Conservation (phyloP, 2,888 invertebrate species). For the Eubasilissa splendida region DNA sequence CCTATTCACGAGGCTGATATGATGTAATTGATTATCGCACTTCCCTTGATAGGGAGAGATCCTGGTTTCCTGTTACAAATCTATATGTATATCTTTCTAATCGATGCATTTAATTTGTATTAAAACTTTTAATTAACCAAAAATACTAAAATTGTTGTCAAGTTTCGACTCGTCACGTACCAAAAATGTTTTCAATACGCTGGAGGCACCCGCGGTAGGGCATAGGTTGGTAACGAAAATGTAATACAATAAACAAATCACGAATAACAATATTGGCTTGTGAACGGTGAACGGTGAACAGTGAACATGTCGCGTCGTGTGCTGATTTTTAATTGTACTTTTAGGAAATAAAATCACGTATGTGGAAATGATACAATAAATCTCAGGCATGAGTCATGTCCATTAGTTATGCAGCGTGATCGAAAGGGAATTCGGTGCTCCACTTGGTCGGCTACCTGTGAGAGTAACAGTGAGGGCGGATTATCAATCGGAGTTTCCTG, state of each 20-base stretch:
- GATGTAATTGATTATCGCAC: too few relatives aligned
- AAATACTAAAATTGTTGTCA: too few relatives aligned
- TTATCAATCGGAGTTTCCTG: not conserved
- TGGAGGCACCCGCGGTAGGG: too few relatives aligned
- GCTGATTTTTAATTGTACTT: conserved; percentile 10
- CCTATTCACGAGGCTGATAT: too few relatives aligned
- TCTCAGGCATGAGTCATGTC: conserved; percentile 12
- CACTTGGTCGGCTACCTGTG: conserved; percentile 6
- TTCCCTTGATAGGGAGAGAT: too few relatives aligned
- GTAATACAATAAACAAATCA: not conserved
- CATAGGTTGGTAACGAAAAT: too few relatives aligned
- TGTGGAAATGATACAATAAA: conserved; percentile 16
- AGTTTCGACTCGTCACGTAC: too few relatives aligned
- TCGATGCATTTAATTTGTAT: too few relatives aligned
- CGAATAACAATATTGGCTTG: conserved; percentile 2
- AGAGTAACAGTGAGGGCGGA: not conserved
- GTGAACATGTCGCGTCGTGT: conserved; percentile 3
- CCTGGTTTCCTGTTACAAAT: too few relatives aligned
- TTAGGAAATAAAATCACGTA: conserved; percentile 7
- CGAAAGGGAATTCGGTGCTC: conserved; percentile 39
- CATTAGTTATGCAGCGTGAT: conserved; percentile 32
- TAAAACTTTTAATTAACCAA: too few relatives aligned
- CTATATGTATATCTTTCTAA: too few relatives aligned
- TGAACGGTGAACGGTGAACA: not conserved
- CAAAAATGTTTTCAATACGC: too few relatives aligned